phyloP scores from a whole-genome alignment of 2,797 vertebrate species.

The Schizopygopsis malacanthus region DNA sequence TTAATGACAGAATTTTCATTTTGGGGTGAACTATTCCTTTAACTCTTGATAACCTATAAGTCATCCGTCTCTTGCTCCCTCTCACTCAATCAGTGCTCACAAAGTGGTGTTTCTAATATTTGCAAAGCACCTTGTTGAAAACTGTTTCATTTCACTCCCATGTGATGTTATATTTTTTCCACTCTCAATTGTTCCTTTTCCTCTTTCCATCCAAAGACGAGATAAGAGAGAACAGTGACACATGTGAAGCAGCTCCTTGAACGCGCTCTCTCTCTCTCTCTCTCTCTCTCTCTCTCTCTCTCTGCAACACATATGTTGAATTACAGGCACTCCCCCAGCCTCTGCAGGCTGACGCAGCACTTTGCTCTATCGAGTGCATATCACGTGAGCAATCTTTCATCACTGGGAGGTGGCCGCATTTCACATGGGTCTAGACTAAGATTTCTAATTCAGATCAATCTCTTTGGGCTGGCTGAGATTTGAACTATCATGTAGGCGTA shows the following conservation, averaged over 20 bases:
- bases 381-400: slow-evolving; percentile 38
- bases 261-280: background rate
- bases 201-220: slow-evolving; percentile 10
- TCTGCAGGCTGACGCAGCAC: slow-evolving; percentile 58
- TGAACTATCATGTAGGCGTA: background rate
- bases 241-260: slow-evolving; percentile 41
- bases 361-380: slow-evolving; percentile 35
- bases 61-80: background rate
- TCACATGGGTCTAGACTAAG: background rate
- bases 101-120: slow-evolving; percentile 18
- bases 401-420: background rate
- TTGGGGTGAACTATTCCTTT: too few relatives aligned
- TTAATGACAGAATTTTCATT: too few relatives aligned
- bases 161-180: slow-evolving; percentile 15
- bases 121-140: slow-evolving; percentile 39
- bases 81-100: slow-evolving; percentile 3
- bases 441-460: background rate
- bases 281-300: slow-evolving; percentile 24
- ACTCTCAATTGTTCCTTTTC: slow-evolving; percentile 19
- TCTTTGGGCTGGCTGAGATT: background rate
- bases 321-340: slow-evolving; percentile 38
- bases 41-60: background rate
- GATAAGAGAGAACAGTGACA: slow-evolving; percentile 12
- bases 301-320: slow-evolving; percentile 8
- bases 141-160: slow-evolving; percentile 30